Percentiles rank a stretch among this genome's conserved stretches.
Evolutionary conservation across 2,113 vertebrate genomes (phyloP).

Genomic region (Rhegmatorhina hoffmannsi): DNA sequence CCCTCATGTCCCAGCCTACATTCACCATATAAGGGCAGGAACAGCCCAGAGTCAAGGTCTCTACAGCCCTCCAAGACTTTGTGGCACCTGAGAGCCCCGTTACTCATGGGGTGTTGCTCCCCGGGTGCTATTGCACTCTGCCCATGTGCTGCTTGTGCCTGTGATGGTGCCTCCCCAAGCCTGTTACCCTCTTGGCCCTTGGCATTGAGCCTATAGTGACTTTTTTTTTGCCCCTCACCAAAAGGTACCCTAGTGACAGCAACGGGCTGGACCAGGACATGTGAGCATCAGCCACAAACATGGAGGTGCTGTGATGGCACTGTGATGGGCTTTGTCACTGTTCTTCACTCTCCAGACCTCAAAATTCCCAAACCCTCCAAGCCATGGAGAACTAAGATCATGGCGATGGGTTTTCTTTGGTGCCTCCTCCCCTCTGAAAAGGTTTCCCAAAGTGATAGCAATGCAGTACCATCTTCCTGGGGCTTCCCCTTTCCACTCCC

Average conservation of each 20-base stretch:
- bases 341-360: not conserved
- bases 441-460: not conserved
- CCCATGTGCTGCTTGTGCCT: rapidly evolving
- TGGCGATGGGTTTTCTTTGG: rapidly evolving
- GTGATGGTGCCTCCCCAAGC: not conserved
- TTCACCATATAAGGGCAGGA: conserved; percentile 73
- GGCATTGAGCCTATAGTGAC: not conserved
- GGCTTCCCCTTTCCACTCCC: not conserved
- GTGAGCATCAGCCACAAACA: not conserved
- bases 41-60: conserved; percentile 59
- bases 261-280: not conserved
- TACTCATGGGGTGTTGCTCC: not conserved
- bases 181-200: not conserved
- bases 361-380: not conserved
- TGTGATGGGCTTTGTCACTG: not conserved
- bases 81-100: not conserved
- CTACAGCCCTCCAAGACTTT: not conserved
- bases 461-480: not conserved
- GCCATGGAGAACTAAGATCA: not conserved
- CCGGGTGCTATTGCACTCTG: not conserved
- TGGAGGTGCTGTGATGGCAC: not conserved
- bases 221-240: not conserved
- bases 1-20: conserved; percentile 20
- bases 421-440: not conserved
- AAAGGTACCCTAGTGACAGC: not conserved